Percentiles rank a stretch among this genome's conserved stretches.
These are phyloP conservation scores for Myathropa florea DNA, from an alignment of 2,888 invertebrate genomes.

Conservation along the genomic window DNA sequence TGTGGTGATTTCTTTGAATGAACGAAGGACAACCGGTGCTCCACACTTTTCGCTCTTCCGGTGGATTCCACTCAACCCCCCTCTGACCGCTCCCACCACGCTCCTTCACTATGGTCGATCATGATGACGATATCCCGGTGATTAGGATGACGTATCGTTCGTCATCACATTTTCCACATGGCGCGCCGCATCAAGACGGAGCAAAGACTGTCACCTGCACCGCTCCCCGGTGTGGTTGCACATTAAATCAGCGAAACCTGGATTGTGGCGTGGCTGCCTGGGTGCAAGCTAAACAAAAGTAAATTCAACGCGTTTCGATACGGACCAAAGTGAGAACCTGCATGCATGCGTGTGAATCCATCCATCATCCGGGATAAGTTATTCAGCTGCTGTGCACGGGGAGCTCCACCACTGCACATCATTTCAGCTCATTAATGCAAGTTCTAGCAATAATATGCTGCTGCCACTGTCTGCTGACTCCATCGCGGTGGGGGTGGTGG, in stretches of 20 bases:
- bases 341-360: constrained; percentile 5
- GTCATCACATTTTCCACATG: constrained; percentile 55
- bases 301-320: not conserved
- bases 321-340: constrained; percentile 2
- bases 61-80: constrained; percentile 9
- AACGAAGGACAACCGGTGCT: constrained; percentile 63
- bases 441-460: constrained; percentile 29
- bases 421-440: constrained; percentile 64
- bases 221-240: constrained; percentile 42
- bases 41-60: constrained; percentile 34
- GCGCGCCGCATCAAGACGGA: constrained; percentile 31
- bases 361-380: constrained; percentile 46
- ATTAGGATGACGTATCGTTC: constrained; percentile 38
- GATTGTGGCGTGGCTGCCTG: constrained; percentile 39
- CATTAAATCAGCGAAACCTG: constrained; percentile 50
- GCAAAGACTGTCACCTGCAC: not conserved
- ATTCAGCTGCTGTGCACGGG: constrained; percentile 32
- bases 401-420: constrained; percentile 45
- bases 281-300: constrained; percentile 1
- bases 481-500: not conserved
- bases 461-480: not conserved
- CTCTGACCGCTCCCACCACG: too few relatives aligned
- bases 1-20: constrained; percentile 64
- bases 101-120: not conserved
- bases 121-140: constrained; percentile 52